Evolutionary conservation across 2,797 vertebrate genomes (phyloP).

Genomic region (Taenioides sp.): DNA sequence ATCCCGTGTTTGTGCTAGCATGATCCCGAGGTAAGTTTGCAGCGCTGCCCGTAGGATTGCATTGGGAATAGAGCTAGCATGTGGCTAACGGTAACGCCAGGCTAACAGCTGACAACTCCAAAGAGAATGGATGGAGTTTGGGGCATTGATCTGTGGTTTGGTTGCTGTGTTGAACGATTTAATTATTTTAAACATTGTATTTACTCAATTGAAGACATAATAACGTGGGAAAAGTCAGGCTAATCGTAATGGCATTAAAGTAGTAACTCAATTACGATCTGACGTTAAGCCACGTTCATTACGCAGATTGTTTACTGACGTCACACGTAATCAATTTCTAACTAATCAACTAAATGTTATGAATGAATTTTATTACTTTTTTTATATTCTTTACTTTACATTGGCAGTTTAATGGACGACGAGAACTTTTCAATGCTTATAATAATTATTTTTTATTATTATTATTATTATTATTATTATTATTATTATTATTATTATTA

Average conservation of each 20-base stretch:
- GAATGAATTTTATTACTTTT: not conserved
- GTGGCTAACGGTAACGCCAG: conserved; percentile 48
- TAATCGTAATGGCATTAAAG: not conserved
- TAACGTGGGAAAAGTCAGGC: not conserved
- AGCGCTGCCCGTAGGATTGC: not conserved
- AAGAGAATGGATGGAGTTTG: not conserved
- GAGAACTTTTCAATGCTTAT: no score
- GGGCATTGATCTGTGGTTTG: not conserved
- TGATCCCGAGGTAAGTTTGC: conserved; percentile 61
- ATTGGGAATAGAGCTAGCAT: conserved; percentile 31
- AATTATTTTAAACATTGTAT: not conserved
- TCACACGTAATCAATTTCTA: not conserved
- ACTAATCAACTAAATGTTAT: not conserved
- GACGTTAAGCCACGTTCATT: conserved; percentile 25
- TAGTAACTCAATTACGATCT: conserved; percentile 11
- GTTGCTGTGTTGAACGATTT: not conserved
- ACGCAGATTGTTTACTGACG: conserved; percentile 1
- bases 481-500: no score
- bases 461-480: no score
- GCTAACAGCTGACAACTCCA: conserved; percentile 63
- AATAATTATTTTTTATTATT: no score
- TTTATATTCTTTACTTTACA: not conserved
- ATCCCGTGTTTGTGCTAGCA: conserved; percentile 5
- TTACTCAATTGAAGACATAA: not conserved
- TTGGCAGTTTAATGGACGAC: no score